Percentiles rank a stretch among this genome's conserved stretches.
Evolutionary conservation across 2,888 invertebrate species (phyloP).

Genomic region (Linyphia triangularis): DNA sequence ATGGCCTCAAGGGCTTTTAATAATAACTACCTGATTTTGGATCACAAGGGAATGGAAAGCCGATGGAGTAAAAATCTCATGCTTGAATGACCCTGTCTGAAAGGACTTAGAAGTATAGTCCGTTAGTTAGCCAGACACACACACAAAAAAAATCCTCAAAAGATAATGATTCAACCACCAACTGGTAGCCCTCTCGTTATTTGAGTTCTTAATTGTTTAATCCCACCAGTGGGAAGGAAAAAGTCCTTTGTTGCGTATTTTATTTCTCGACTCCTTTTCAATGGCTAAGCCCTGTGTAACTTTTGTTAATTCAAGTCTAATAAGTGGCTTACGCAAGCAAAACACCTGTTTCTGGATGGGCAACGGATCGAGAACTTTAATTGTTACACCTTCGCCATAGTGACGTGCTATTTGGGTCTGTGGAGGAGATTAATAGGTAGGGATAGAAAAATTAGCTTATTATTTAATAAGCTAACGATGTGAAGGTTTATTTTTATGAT

Average conservation of each 20-base stretch:
- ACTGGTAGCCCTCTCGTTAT: constrained; percentile 24
- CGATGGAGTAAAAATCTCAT: constrained; percentile 25
- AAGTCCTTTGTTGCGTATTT: background rate
- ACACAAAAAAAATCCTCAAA: background rate
- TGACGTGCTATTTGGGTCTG: background rate
- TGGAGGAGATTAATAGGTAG: background rate
- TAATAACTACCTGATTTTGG: constrained; percentile 6
- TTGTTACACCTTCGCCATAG: background rate
- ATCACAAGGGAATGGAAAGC: constrained; percentile 33
- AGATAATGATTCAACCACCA: constrained; percentile 39
- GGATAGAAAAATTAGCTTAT: background rate
- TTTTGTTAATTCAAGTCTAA: background rate
- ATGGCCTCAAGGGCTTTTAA: constrained; percentile 17
- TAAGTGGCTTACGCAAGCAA: constrained; percentile 6
- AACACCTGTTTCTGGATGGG: constrained; percentile 37
- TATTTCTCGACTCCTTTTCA: background rate
- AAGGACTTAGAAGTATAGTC: background rate
- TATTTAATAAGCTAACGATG: background rate
- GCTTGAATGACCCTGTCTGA: constrained; percentile 31
- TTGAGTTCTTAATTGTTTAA: constrained; percentile 50
- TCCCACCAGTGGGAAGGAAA: constrained; percentile 4
- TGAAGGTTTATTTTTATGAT: background rate
- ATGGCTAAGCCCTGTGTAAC: constrained; percentile 9
- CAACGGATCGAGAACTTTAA: constrained; percentile 6
- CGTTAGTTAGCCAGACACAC: constrained; percentile 29